phyloP scores from a whole-genome alignment of 2,797 vertebrate genomes.

The Sorex maritimensis region DNA sequence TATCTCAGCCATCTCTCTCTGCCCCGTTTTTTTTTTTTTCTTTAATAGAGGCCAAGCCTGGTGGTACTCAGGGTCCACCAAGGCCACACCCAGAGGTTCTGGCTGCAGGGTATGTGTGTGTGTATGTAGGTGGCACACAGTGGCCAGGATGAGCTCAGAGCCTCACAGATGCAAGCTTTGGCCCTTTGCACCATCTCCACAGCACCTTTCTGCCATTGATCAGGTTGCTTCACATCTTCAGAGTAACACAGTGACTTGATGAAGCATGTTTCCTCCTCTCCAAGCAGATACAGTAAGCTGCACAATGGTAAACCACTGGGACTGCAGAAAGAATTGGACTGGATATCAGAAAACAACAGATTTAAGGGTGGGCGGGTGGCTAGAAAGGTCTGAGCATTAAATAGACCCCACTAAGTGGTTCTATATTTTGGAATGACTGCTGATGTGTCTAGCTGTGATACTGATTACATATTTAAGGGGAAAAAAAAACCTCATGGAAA shows the following conservation, averaged over 20 bases:
- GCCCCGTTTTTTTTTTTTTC: not conserved
- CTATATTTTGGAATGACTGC: not conserved
- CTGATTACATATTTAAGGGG: not conserved
- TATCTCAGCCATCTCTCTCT: too few relatives aligned
- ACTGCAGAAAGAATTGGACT: conserved; percentile 26
- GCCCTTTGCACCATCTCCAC: too few relatives aligned
- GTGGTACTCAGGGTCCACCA: too few relatives aligned
- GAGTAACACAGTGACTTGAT: not conserved
- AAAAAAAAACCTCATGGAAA: not conserved
- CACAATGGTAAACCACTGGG: not conserved
- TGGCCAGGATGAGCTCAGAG: too few relatives aligned
- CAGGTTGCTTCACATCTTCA: conserved; percentile 10
- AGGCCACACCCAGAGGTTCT: too few relatives aligned
- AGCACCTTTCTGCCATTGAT: not conserved
- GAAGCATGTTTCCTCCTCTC: not conserved
- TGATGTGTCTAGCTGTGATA: not conserved
- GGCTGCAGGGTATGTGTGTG: too few relatives aligned
- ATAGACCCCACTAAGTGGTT: not conserved
- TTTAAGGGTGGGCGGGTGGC: conserved; percentile 10
- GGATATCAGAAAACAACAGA: conserved; percentile 33
- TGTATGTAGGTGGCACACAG: too few relatives aligned
- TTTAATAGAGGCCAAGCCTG: not conserved
- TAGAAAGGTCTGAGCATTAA: not conserved
- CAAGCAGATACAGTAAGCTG: not conserved
- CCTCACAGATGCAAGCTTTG: too few relatives aligned